These are phyloP conservation scores for Masnerella sp. DNA, from an alignment of 2,888 invertebrate genomes.

Conservation along the genomic window DNA sequence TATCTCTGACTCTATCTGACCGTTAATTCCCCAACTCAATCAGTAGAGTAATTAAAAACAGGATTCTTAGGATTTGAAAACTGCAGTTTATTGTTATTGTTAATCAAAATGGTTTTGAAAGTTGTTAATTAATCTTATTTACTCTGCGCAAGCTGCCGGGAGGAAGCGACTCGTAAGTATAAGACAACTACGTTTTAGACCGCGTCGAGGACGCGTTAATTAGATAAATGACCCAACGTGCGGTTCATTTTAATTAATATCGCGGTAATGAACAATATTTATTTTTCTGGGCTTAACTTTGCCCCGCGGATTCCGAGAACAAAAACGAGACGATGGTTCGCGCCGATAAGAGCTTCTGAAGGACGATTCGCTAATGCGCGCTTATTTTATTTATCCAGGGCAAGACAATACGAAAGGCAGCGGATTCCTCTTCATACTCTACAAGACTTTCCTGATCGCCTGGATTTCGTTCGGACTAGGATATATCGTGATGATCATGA, in stretches of 20 bases:
- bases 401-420: slow-evolving; percentile 77
- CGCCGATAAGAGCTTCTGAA: slow-evolving; percentile 15
- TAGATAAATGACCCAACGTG: slow-evolving; percentile 42
- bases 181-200: slow-evolving; percentile 22
- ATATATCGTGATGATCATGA: slow-evolving; percentile 93
- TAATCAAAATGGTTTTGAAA: too few relatives aligned
- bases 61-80: too few relatives aligned
- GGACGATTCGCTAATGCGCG: slow-evolving; percentile 1
- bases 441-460: slow-evolving; percentile 88
- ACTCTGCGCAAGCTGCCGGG: too few relatives aligned
- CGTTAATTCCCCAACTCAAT: too few relatives aligned
- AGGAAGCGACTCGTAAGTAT: slow-evolving; percentile 54
- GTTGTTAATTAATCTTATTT: too few relatives aligned
- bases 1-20: too few relatives aligned
- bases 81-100: too few relatives aligned
- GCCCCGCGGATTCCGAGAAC: slow-evolving; percentile 8
- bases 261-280: slow-evolving; percentile 32
- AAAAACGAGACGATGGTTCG: slow-evolving; percentile 7
- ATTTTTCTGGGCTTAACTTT: slow-evolving; percentile 23
- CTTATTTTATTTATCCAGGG: slow-evolving; percentile 63
- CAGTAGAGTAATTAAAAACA: too few relatives aligned
- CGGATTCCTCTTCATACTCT: slow-evolving; percentile 83
- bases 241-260: slow-evolving; percentile 33
- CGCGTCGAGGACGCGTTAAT: slow-evolving; percentile 38
- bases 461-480: slow-evolving; percentile 96